Evolutionary conservation across 1,140 invertebrate genomes (phyloP), one percentile per base, ranked within the genome.

Genomic region (Drosophila biarmipes): DNA sequence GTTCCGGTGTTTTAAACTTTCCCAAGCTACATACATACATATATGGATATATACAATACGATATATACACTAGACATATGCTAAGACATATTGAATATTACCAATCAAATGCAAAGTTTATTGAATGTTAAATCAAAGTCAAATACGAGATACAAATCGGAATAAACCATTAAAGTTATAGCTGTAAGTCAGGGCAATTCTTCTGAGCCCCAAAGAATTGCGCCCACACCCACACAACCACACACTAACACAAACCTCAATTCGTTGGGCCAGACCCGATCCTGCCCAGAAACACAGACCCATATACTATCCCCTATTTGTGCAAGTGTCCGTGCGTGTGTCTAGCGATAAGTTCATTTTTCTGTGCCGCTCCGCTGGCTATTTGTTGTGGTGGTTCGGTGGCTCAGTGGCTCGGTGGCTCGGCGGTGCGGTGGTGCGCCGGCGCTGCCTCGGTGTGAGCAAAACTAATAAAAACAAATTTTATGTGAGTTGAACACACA

Each of bases 391-490:
- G 17, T 19, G 37, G n/a, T 15, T 15, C 37, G 21, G 49, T 35
- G 49, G 15, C 6, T 4, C n/a, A 19, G 6, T n/a, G 37, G n/a
- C 15, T 15, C 37, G 21, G 49, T 35, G 49, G 15, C 6, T 4
- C n/a, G 34, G 6, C 37, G 43, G 34, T 24, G 5, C 19, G 21
- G 45, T 29, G 45, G 45, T 29, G 29, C 29, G n/a, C 27, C 12
- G 21, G 31, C 29, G 34, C 34, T 61, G 35, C 31, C 43, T 38
- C 56, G 78, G 37, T 75, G 75, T 71, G 52, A 55, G 55, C 59
- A 49, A 86, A 87, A 82, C 79, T 89, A 87, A 87, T 89, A 75
- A 89, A 78, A 89, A 74, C 66, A 76, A 82, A 78, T 86, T 87
- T 63, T 76, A 79, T 87, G 84, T 84, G 84, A 84, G 84, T 84